Evolutionary conservation across 2,888 invertebrate species (phyloP).

Genomic region (Acleris laterana): DNA sequence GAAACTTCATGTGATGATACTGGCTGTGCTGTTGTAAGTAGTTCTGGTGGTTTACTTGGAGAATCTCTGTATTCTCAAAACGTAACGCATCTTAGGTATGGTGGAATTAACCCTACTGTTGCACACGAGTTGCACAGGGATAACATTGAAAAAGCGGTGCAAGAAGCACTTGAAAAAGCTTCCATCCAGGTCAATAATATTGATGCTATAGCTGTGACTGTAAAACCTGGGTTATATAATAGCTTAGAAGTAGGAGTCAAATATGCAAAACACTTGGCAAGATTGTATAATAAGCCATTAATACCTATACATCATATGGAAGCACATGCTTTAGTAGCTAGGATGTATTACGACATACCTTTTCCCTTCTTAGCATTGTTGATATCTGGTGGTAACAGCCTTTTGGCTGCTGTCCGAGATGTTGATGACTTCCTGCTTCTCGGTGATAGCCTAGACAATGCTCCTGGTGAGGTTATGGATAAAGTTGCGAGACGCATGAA

Average conservation of each 20-base stretch:
- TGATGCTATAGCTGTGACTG: constrained; percentile 96
- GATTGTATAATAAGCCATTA: constrained; percentile 88
- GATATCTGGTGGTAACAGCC: constrained; percentile 97
- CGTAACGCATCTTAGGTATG: constrained; percentile 87
- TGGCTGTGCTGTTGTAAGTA: constrained; percentile 93
- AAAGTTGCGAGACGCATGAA: constrained; percentile 95
- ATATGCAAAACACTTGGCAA: constrained; percentile 91
- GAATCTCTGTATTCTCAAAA: constrained; percentile 94
- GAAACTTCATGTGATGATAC: constrained; percentile 99
- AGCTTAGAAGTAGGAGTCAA: constrained; percentile 92
- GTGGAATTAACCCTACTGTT: constrained; percentile 95
- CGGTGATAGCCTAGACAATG: constrained; percentile 92
- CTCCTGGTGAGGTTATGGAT: constrained; percentile 97
- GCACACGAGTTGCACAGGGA: constrained; percentile 92
- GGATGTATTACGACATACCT: constrained; percentile 88
- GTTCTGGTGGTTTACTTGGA: constrained; percentile 88
- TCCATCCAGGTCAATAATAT: constrained; percentile 86
- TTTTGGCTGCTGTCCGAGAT: constrained; percentile 89
- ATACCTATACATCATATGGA: constrained; percentile 99
- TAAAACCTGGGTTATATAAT: constrained; percentile 92
- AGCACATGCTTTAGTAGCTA: constrained; percentile 96
- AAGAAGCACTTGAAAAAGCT: constrained; percentile 86
- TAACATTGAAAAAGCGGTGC: constrained; percentile 90
- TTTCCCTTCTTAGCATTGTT: constrained; percentile 96
- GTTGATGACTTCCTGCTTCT: constrained; percentile 91